Evolutionary conservation across 2,888 invertebrate species (phyloP).

Genomic region (Drosophila fulvimacula): DNA sequence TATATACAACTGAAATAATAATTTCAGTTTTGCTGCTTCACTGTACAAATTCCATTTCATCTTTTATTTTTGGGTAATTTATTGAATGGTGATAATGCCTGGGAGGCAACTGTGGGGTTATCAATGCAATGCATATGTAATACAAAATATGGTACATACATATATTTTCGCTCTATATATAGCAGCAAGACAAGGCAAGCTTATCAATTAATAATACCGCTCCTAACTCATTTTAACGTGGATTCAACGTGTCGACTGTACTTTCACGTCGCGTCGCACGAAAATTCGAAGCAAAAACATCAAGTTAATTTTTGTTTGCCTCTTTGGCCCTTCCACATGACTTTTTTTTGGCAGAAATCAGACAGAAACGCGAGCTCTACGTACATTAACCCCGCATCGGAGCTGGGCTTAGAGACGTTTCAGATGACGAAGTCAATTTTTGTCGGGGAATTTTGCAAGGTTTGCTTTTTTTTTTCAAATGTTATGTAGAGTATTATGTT

Average conservation of each 20-base stretch:
- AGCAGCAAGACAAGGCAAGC: constrained; percentile 7
- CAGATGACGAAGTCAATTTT: constrained; percentile 37
- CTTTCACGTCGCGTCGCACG: constrained; percentile 29
- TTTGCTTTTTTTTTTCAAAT: background rate
- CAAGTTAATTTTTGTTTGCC: constrained; percentile 18
- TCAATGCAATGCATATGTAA: constrained; percentile 44
- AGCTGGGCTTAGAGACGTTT: constrained; percentile 28
- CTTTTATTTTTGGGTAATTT: constrained; percentile 36
- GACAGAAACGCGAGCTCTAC: constrained; percentile 30
- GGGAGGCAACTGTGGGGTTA: constrained; percentile 40
- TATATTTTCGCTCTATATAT: constrained; percentile 22
- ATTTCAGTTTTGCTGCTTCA: background rate
- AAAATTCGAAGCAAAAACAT: constrained; percentile 23
- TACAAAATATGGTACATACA: constrained; percentile 8
- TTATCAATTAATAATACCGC: constrained; percentile 43
- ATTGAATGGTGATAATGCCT: constrained; percentile 32
- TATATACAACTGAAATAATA: too few relatives aligned
- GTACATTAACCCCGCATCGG: constrained; percentile 49
- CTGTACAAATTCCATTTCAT: constrained; percentile 12
- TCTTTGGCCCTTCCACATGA: constrained; percentile 34
- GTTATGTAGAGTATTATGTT: background rate
- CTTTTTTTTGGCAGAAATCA: constrained; percentile 13
- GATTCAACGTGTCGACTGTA: constrained; percentile 50
- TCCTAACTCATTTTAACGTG: constrained; percentile 37
- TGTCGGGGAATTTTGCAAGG: constrained; percentile 17